Evolutionary conservation across 2,113 vertebrate genomes (phyloP).

Genomic region (Pseudolaguvia tuberculata): DNA sequence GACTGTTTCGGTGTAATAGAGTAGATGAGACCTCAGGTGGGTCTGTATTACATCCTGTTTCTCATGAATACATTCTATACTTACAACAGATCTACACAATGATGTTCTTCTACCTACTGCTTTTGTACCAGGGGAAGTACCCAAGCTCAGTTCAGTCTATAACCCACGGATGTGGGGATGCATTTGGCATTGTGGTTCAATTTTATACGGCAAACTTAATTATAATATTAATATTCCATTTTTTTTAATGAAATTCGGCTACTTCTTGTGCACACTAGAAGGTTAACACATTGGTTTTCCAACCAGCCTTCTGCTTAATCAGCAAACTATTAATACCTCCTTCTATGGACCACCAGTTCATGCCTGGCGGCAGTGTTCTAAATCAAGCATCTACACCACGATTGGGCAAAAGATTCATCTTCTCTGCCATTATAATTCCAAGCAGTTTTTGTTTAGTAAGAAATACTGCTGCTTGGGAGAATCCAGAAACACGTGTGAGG

Average conservation of each 20-base stretch:
- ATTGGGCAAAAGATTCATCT: constrained; percentile 54
- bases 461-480: constrained; percentile 70
- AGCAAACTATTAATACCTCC: neutral
- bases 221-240: neutral
- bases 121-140: constrained; percentile 58
- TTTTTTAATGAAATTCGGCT: too few relatives aligned
- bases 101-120: constrained; percentile 45
- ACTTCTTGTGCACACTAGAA: neutral
- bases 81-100: constrained; percentile 32
- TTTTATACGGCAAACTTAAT: too few relatives aligned
- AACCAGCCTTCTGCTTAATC: neutral
- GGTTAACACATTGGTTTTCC: neutral
- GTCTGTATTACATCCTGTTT: constrained; percentile 43
- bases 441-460: constrained; percentile 37
- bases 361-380: constrained; percentile 59
- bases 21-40: constrained; percentile 45
- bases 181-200: too few relatives aligned
- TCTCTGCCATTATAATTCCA: constrained; percentile 53
- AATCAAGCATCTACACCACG: constrained; percentile 38
- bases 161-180: neutral
- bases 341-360: constrained; percentile 43
- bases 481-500: constrained; percentile 52
- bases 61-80: neutral
- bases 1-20: constrained; percentile 17
- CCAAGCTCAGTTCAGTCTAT: constrained; percentile 24